Percentiles rank a stretch among this genome's conserved stretches.
Evolutionary conservation across 2,888 invertebrate species (phyloP).

Genomic region (Tortrix viridana): DNA sequence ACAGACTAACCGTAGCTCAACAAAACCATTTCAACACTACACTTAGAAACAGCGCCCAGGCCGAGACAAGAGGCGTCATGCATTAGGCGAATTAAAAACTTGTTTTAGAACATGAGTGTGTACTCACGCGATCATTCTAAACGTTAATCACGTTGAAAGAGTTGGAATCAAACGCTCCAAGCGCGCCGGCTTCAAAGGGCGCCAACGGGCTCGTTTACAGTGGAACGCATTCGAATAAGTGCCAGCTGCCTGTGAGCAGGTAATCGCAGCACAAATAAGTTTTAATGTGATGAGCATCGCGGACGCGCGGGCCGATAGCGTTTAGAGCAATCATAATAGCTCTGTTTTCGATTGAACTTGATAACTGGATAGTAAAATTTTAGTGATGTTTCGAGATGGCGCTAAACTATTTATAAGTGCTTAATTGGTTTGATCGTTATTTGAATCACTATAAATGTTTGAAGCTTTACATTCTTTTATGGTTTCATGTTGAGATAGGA

Average conservation of each 20-base stretch:
- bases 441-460: too few relatives aligned
- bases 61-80: slow-evolving; percentile 54
- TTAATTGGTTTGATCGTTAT: background rate
- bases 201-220: slow-evolving; percentile 75
- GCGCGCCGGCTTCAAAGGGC: slow-evolving; percentile 69
- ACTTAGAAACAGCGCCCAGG: slow-evolving; percentile 67
- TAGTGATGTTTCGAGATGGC: slow-evolving; percentile 7
- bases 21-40: slow-evolving; percentile 70
- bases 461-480: too few relatives aligned
- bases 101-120: slow-evolving; percentile 63
- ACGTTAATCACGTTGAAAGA: slow-evolving; percentile 63
- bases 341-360: slow-evolving; percentile 19
- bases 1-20: slow-evolving; percentile 54
- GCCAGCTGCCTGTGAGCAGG: slow-evolving; percentile 60
- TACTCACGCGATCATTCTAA: slow-evolving; percentile 55
- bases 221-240: slow-evolving; percentile 66
- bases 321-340: slow-evolving; percentile 18
- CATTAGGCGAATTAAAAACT: slow-evolving; percentile 84
- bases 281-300: slow-evolving; percentile 62
- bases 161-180: slow-evolving; percentile 77
- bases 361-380: slow-evolving; percentile 26
- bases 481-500: too few relatives aligned
- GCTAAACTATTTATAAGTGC: background rate
- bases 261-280: slow-evolving; percentile 70
- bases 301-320: slow-evolving; percentile 33